Conservation (phyloP, 2,113 vertebrate genomes). For the Mugil cephalus region DNA sequence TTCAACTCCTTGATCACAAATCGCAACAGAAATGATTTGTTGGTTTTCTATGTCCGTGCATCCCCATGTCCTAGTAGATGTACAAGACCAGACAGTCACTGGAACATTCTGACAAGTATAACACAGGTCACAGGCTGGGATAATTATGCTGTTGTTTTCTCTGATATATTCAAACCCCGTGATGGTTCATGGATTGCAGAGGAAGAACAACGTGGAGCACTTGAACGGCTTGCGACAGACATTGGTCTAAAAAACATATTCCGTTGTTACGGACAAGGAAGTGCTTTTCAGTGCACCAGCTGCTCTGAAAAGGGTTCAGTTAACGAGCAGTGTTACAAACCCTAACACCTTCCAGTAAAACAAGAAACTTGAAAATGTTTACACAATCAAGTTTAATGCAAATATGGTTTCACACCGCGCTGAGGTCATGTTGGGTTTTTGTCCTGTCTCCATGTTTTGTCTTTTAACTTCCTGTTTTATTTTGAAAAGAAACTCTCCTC, state of each 20-base stretch:
- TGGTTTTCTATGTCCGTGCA: slow-evolving; percentile 16
- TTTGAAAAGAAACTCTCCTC: no score
- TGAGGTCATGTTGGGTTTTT: no score
- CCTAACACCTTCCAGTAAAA: no score
- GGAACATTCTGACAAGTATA: rapidly evolving
- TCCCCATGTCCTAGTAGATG: slow-evolving; percentile 7
- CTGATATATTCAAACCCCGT: background rate
- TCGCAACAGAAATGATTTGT: rapidly evolving
- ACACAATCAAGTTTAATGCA: no score
- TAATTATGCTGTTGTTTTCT: slow-evolving; percentile 9
- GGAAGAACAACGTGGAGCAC: rapidly evolving
- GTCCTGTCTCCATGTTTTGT: no score
- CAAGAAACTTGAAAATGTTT: no score
- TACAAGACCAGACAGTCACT: rapidly evolving
- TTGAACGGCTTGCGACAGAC: rapidly evolving
- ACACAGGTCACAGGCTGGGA: rapidly evolving
- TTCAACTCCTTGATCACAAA: background rate
- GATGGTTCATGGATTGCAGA: rapidly evolving
- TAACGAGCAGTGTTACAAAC: no score
- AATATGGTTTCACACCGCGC: no score
- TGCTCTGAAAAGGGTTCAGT: no score
- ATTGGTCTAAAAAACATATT: background rate
- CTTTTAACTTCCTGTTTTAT: no score
- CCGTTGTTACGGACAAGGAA: rapidly evolving
- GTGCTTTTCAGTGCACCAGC: background rate